Evolutionary conservation across 2,113 vertebrate genomes (phyloP).

Genomic region (Macrotus californicus): DNA sequence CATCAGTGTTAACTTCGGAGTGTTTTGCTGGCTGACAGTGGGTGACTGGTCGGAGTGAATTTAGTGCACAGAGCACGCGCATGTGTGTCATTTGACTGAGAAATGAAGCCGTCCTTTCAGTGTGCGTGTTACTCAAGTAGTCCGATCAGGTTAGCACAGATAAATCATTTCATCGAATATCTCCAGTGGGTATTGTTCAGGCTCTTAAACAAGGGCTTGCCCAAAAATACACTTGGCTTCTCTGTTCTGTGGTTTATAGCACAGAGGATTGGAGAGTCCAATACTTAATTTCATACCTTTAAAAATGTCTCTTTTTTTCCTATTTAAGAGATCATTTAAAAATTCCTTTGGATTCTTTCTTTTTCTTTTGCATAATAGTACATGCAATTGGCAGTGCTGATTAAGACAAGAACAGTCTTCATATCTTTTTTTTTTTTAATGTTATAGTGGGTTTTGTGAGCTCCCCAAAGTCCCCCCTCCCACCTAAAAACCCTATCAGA

Average conservation of each 20-base stretch:
- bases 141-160: neutral
- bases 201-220: neutral
- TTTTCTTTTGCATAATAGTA: neutral
- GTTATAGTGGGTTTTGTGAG: neutral
- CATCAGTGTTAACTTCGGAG: neutral
- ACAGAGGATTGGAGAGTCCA: neutral
- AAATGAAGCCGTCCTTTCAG: neutral
- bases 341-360: neutral
- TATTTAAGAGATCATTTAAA: neutral
- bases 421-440: neutral
- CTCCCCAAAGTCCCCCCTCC: neutral
- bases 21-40: conserved; percentile 13
- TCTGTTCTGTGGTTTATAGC: neutral
- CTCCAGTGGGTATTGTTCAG: neutral
- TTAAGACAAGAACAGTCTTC: neutral
- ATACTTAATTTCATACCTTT: conserved; percentile 1
- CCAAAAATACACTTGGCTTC: neutral
- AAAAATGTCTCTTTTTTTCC: neutral
- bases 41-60: neutral
- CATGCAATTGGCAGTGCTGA: neutral
- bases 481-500: neutral
- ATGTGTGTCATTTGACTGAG: neutral
- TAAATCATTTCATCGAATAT: neutral
- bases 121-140: neutral
- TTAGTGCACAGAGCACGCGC: neutral